Percentiles rank a stretch among this genome's conserved stretches.
Evolutionary conservation across 2,797 vertebrate genomes (phyloP).

Genomic region (Phoxinus dragarum): DNA sequence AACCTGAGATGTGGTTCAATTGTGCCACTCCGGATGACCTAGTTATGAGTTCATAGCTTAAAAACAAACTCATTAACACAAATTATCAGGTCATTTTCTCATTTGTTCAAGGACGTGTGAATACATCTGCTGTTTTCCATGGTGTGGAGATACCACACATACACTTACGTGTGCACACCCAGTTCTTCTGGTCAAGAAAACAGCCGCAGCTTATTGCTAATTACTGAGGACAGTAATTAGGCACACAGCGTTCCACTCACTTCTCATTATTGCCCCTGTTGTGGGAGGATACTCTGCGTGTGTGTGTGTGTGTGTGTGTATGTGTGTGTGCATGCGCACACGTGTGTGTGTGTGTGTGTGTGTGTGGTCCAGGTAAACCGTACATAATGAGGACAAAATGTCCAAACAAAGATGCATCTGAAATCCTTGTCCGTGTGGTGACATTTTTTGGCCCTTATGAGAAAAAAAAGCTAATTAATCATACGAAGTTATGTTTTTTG

Average conservation of each 20-base stretch:
- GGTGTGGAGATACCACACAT: conserved; percentile 45
- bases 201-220: conserved; percentile 49
- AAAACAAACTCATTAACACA: conserved; percentile 61
- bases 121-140: conserved; percentile 58
- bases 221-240: conserved; percentile 57
- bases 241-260: conserved; percentile 54
- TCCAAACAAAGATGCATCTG: too few relatives aligned
- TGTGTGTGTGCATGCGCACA: too few relatives aligned
- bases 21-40: conserved; percentile 35
- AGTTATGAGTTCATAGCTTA: conserved; percentile 46
- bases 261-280: conserved; percentile 69
- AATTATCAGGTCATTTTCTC: conserved; percentile 53
- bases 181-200: conserved; percentile 46
- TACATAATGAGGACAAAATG: too few relatives aligned
- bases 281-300: conserved; percentile 64
- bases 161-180: conserved; percentile 16
- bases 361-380: too few relatives aligned
- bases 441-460: too few relatives aligned
- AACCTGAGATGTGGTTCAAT: conserved; percentile 6
- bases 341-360: too few relatives aligned
- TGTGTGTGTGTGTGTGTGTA: too few relatives aligned
- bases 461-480: too few relatives aligned
- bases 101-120: conserved; percentile 46
- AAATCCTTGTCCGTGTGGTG: too few relatives aligned
- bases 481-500: too few relatives aligned